phyloP scores from a whole-genome alignment of 2,888 invertebrate species.

The Drosophila koepferae region DNA sequence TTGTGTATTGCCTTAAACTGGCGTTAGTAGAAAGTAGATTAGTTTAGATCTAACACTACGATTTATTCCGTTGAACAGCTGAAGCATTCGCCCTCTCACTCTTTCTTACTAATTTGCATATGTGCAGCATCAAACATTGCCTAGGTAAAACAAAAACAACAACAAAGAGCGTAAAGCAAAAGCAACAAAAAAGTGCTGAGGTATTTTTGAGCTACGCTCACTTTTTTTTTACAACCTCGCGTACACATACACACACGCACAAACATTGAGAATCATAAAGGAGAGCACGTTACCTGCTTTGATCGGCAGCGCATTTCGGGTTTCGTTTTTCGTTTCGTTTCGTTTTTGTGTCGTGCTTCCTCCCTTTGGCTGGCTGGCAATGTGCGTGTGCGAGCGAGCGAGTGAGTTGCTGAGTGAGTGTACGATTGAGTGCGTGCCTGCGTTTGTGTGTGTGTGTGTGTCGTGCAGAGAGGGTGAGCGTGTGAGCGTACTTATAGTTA shows the following conservation, averaged over 20 bases:
- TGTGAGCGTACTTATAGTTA: slow-evolving; percentile 80
- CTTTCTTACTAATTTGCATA: slow-evolving; percentile 67
- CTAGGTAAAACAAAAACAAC: slow-evolving; percentile 57
- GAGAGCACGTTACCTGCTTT: slow-evolving; percentile 56
- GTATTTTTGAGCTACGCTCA: slow-evolving; percentile 47
- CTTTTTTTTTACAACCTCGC: slow-evolving; percentile 40
- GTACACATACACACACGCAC: slow-evolving; percentile 14
- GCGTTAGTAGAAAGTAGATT: slow-evolving; percentile 17
- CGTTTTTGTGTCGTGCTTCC: slow-evolving; percentile 39
- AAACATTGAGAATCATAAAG: slow-evolving; percentile 29
- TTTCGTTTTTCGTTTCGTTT: slow-evolving; percentile 34
- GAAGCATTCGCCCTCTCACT: slow-evolving; percentile 21
- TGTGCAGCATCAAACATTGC: slow-evolving; percentile 48
- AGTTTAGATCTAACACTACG: slow-evolving; percentile 22
- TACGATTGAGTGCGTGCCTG: slow-evolving; percentile 45
- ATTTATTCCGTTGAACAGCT: slow-evolving; percentile 12
- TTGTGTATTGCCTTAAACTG: neutral
- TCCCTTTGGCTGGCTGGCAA: slow-evolving; percentile 45
- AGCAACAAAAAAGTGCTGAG: slow-evolving; percentile 40
- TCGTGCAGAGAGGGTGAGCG: slow-evolving; percentile 56
- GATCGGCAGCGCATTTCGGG: slow-evolving; percentile 44
- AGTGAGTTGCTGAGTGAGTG: slow-evolving; percentile 51
- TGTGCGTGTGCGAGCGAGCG: slow-evolving; percentile 30
- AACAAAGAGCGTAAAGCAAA: slow-evolving; percentile 19
- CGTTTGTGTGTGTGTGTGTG: slow-evolving; percentile 37